Base-by-base conservation (phyloP, 2,797 vertebrate species). In the Neostethus bicornis region DNA sequence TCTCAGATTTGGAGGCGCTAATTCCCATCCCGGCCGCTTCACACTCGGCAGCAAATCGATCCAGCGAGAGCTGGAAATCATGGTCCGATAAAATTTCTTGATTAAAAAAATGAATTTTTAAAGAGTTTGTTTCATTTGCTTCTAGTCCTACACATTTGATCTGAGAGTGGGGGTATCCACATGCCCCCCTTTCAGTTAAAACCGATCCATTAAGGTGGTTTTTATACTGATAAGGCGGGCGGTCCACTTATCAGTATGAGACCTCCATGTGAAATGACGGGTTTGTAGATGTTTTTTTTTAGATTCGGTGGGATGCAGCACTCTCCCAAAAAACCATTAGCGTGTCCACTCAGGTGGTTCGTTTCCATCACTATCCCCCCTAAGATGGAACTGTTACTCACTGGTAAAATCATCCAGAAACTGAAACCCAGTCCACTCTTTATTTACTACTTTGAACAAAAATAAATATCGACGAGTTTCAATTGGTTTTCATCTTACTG, bases 291-390 rank as follows among this genome's bases (percentile, higher is more conserved):
- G 29, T 10, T 13, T 29, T 32, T 17, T 49, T 34, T 21, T 38
- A 38, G 37, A 38, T 19, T 19, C 38, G 17, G 16, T 38, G 17
- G n/a, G 35, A 37, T 16, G 35, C 3, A 35, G 35, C 8, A 3
- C 35, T 37, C 7, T 16, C 8, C 3, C n/a, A 10, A 37, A 16
- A 19, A 38, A 19, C 17, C 17, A 17, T 38, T 38, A 35, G 32
- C 6, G 32, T 35, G 32, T 35, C 32, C 32, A 35, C 32, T 35
- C 32, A n/a, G 32, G 32, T 35, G 32, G 38, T 37, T 38, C 38
- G 16, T 38, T 38, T 38, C 17, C 9, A 38, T 38, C 16, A 38
- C 37, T 19, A 37, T 19, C 8, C n/a, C 38, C n/a, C 38, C 37
- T 38, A 16, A 38, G 16, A 37, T 38, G 37, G 37, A 38, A 38